A percentile compares a stretch with the other conserved stretches of the same genome.
Evolutionary conservation across 92 coral and sea anemone species (phyloP).

Genomic region (Zoanthus sociatus): DNA sequence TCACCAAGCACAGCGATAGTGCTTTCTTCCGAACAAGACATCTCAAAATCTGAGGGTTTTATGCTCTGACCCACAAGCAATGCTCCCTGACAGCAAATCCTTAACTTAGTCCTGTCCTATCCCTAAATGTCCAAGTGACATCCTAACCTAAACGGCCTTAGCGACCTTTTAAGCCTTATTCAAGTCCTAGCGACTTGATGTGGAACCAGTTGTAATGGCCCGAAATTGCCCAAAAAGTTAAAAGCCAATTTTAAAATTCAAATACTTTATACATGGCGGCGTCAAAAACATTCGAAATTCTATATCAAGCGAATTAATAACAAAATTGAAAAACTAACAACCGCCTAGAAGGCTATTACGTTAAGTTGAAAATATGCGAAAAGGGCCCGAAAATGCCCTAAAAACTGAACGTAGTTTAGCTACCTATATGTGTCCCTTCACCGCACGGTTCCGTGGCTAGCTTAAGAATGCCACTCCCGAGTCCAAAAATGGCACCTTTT

Average conservation of each 20-base stretch:
- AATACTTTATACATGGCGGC: neutral
- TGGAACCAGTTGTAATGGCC: neutral
- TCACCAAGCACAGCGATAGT: neutral
- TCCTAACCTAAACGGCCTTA: conserved; percentile 29
- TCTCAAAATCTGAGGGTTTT: conserved; percentile 9
- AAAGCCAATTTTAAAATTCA: neutral
- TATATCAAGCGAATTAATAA: neutral
- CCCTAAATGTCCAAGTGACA: conserved; percentile 27
- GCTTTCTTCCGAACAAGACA: neutral
- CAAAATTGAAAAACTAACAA: neutral
- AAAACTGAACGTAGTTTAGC: conserved; percentile 1
- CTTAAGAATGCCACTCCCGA: too few species aligned
- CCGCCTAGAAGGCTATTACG: neutral
- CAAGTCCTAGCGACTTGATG: conserved; percentile 36
- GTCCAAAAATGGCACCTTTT: neutral
- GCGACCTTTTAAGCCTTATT: conserved; percentile 33
- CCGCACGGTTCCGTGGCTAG: neutral
- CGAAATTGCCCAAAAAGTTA: conserved; percentile 25
- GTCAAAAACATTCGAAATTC: neutral
- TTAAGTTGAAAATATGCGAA: neutral
- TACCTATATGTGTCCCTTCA: neutral
- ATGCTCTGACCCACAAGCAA: conserved; percentile 15
- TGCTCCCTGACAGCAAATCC: conserved; percentile 24
- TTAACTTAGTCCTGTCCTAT: conserved; percentile 2
- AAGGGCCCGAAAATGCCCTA: conserved; percentile 26